Evolutionary conservation across 1,140 invertebrate species (phyloP), one percentile per base, ranked within the genome.

Genomic region (Drosophila punjabiensis): DNA sequence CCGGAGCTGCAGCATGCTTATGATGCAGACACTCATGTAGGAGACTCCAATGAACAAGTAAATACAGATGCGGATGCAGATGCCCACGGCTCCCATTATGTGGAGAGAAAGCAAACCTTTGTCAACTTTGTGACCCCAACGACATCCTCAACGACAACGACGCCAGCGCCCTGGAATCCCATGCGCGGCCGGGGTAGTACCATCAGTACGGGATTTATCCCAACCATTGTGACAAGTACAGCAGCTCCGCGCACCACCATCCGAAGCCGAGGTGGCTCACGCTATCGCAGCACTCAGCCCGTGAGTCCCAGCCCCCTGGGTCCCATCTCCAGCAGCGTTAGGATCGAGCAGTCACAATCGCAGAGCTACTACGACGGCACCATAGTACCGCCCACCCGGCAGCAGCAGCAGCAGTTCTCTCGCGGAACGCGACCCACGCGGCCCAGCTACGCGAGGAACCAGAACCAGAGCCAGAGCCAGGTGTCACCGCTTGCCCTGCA

Each of bases 341-440:
- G 75, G 39, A 83, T 93, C 10, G 74, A 93, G 47, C 91, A 93
- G 59, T 92, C 89, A 0, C 86, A 75, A n/a, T 93, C 92, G 0
- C 73, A 92, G 33, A 93, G 89, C 55, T 93, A 86, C 43, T 93
- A 92, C 61, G 92, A 92, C 53, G 92, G 92, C 24, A 91, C 89
- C n/a, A 35, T 92, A 35, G 61, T 86, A 0, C 83, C 89, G 13
- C 80, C 91, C 39, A 81, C 58, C 28, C 48, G 76, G 37, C 81
- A 74, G 13, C 69, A 81, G 14, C 60, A 76, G 45, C 82, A 76
- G 10, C 69, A 84, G 14, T 79, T 68, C n/a, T 43, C 45, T 8
- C 81, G 84, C 14, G 65, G 66, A 18, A 58, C 69, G 1, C 35
- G 81, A 37, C 81, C 84, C 0, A 90, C 86, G 2, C 35, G 76